These are phyloP conservation scores for Pristionchus arcanus DNA, from an alignment of 2,888 invertebrate species.

Conservation along the genomic window DNA sequence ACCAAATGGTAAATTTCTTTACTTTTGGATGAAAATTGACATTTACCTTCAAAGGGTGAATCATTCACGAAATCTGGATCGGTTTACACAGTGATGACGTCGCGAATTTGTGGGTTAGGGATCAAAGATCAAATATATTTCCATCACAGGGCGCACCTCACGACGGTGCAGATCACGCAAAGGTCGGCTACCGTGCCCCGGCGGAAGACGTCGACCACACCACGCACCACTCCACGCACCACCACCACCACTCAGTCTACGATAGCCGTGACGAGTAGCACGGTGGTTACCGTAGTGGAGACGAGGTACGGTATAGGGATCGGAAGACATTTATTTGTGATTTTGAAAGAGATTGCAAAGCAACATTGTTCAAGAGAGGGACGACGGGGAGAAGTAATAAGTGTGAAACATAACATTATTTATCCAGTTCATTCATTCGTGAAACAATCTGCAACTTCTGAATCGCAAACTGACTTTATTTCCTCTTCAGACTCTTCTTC, in stretches of 20 bases:
- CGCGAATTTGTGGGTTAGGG: neutral
- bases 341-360: neutral
- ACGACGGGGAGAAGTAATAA: neutral
- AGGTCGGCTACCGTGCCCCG: neutral
- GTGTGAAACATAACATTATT: neutral
- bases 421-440: too few relatives aligned
- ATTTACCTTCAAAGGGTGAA: neutral
- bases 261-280: neutral
- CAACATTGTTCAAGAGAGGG: neutral
- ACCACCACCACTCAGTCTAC: neutral
- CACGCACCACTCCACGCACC: neutral
- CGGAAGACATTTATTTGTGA: too few relatives aligned
- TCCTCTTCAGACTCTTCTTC: constrained; percentile 10
- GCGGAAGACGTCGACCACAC: neutral
- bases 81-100: too few relatives aligned
- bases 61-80: neutral
- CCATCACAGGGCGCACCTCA: neutral
- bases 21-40: too few relatives aligned
- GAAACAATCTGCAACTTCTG: too few relatives aligned
- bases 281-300: neutral
- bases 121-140: neutral
- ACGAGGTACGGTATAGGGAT: neutral
- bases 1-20: too few relatives aligned
- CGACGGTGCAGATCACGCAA: neutral
- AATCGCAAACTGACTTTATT: neutral